phyloP scores from a whole-genome alignment of 53 echinoderm and acorn worm genomes.

The Pentamera pediparva region DNA sequence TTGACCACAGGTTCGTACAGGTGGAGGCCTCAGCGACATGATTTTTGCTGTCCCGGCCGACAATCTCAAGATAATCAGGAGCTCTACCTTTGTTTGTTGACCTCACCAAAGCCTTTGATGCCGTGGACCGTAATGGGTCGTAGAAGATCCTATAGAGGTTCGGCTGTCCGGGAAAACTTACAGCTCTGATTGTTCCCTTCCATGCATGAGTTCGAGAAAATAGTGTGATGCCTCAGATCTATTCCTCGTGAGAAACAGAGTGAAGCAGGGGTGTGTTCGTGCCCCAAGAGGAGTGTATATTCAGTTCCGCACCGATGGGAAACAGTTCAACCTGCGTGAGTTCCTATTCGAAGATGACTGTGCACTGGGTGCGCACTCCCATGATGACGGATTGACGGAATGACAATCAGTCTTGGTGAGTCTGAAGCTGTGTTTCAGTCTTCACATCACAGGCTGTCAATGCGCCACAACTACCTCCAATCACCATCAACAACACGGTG shows the following conservation, averaged over 20 bases:
- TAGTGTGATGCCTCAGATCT: conserved; percentile 12
- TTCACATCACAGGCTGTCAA: no score
- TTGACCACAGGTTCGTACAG: background rate
- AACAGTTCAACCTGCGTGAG: no score
- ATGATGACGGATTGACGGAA: no score
- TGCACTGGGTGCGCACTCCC: no score
- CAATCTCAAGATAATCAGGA: background rate
- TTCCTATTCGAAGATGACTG: no score
- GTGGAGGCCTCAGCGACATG: conserved; percentile 15
- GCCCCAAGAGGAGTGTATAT: conserved; percentile 20
- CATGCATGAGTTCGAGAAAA: conserved; percentile 20
- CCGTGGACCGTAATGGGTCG: conserved; percentile 2
- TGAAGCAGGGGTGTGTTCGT: conserved; percentile 7
- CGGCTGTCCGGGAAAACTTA: conserved; percentile 7
- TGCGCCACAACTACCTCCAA: no score
- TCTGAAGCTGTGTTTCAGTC: no score
- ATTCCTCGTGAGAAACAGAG: no score
- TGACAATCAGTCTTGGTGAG: no score
- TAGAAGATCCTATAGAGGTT: conserved; percentile 17
- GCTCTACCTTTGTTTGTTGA: conserved; percentile 16
- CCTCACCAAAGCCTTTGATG: conserved; percentile 38
- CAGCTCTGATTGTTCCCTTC: conserved; percentile 3
- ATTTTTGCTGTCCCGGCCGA: conserved; percentile 1
- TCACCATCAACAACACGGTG: no score
- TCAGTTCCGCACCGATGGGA: conserved; percentile 32